phyloP scores from a whole-genome alignment of 2,113 vertebrate genomes.

The Crocuta crocuta region DNA sequence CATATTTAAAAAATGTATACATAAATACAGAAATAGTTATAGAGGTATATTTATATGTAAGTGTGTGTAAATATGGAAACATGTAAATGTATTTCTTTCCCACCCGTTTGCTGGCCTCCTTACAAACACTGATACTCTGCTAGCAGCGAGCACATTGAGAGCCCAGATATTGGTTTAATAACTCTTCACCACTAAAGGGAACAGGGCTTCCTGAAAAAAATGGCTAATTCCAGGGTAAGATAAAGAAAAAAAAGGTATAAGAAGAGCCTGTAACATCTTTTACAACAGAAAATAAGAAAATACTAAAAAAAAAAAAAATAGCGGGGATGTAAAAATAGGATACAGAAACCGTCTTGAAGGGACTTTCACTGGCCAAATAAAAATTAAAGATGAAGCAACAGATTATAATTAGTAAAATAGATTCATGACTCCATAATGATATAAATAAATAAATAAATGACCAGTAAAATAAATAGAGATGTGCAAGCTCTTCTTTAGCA shows the following conservation, averaged over 20 bases:
- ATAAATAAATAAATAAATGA: background rate
- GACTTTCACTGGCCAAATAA: background rate
- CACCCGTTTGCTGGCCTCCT: background rate
- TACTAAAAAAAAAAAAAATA: background rate
- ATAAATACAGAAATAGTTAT: background rate
- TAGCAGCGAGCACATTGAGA: background rate
- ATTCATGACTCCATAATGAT: background rate
- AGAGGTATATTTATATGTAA: background rate
- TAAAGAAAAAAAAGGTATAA: background rate
- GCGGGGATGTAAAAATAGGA: background rate
- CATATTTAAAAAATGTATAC: background rate
- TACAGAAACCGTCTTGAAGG: background rate
- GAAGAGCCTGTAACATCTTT: background rate
- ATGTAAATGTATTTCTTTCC: background rate
- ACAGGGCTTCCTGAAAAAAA: background rate
- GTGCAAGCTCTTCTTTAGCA: background rate
- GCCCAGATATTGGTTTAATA: background rate
- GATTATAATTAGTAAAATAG: background rate
- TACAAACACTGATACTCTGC: background rate
- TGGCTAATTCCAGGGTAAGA: background rate
- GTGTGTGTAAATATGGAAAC: background rate
- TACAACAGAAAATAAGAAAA: background rate
- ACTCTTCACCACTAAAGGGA: background rate
- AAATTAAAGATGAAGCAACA: background rate
- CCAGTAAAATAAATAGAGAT: background rate